These are phyloP conservation scores for Linyphia triangularis DNA, from an alignment of 2,888 invertebrate genomes.

Conservation along the genomic window DNA sequence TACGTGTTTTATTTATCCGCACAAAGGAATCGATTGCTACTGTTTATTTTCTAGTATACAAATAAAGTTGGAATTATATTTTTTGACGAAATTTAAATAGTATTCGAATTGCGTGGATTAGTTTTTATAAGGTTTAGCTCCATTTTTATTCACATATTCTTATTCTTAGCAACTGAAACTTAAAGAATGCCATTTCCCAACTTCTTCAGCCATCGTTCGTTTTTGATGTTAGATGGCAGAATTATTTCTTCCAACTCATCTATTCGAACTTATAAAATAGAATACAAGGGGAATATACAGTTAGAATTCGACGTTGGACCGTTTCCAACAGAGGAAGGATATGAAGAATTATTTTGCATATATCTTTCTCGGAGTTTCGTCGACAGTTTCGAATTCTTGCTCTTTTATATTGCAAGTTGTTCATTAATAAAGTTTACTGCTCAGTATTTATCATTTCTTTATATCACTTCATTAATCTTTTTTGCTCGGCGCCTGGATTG, in stretches of 20 bases:
- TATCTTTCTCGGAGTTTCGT: not conserved
- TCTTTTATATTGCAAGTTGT: slow-evolving; percentile 30
- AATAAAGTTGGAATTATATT: too few relatives aligned
- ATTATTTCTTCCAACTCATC: not conserved
- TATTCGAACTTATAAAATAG: not conserved
- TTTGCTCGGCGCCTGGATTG: not conserved
- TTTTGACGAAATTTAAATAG: too few relatives aligned
- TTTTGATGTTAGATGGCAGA: not conserved
- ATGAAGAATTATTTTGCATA: slow-evolving; percentile 50
- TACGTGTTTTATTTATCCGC: too few relatives aligned
- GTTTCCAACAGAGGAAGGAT: slow-evolving; percentile 2
- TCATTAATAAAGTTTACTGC: slow-evolving; percentile 62
- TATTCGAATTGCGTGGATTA: too few relatives aligned
- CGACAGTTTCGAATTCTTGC: slow-evolving; percentile 11
- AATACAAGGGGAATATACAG: not conserved
- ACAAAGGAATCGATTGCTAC: too few relatives aligned
- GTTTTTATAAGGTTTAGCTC: too few relatives aligned
- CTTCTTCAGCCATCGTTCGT: not conserved
- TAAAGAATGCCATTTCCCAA: not conserved
- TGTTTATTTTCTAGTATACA: too few relatives aligned
- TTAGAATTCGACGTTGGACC: slow-evolving; percentile 16
- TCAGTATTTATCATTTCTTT: slow-evolving; percentile 35
- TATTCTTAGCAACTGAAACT: too few relatives aligned
- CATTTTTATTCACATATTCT: too few relatives aligned
- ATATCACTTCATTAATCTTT: slow-evolving; percentile 26